These are phyloP conservation scores for Abscondita cerata DNA, from an alignment of 2,888 invertebrate genomes.

Conservation along the genomic window DNA sequence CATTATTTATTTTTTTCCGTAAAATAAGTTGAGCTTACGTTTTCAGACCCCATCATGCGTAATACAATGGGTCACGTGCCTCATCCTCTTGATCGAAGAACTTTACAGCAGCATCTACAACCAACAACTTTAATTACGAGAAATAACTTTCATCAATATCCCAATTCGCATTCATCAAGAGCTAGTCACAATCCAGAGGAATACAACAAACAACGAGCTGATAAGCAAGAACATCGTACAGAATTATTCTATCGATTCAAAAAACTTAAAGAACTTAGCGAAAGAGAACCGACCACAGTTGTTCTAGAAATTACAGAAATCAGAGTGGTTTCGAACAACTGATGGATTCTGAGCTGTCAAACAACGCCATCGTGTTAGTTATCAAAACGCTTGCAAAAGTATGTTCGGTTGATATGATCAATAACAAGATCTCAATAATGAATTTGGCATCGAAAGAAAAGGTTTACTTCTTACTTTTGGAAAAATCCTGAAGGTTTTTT, in stretches of 20 bases:
- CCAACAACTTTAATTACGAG: no score
- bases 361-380: constrained; percentile 7
- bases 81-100: no score
- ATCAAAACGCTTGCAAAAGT: constrained; percentile 60
- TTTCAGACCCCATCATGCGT: no score
- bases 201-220: background rate
- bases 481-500: constrained; percentile 43
- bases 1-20: no score
- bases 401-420: constrained; percentile 48
- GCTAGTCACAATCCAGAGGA: no score
- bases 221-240: background rate
- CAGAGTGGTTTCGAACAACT: constrained; percentile 59
- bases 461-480: constrained; percentile 43
- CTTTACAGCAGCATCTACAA: no score
- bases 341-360: constrained; percentile 50
- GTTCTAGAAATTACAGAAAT: constrained; percentile 58
- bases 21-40: no score
- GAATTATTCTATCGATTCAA: constrained; percentile 57
- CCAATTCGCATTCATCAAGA: no score
- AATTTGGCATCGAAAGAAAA: constrained; percentile 31
- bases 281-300: constrained; percentile 57
- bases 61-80: no score
- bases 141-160: no score
- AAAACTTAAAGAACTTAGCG: constrained; percentile 58
- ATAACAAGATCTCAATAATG: constrained; percentile 39